These are phyloP conservation scores for Parnassius mnemosyne DNA, from an alignment of 2,888 invertebrate genomes.

Conservation along the genomic window DNA sequence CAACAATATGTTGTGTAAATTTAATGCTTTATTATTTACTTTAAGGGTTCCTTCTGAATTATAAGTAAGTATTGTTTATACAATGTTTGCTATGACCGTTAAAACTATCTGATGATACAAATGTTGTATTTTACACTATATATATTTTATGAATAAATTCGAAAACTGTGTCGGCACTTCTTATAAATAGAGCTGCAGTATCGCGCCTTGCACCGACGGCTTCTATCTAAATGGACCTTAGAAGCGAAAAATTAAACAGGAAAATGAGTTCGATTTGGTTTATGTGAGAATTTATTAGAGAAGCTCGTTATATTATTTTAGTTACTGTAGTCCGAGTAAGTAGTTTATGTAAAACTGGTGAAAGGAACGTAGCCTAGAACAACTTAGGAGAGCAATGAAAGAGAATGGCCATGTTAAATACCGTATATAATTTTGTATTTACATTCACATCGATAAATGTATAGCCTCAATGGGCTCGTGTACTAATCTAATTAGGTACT, in stretches of 20 bases:
- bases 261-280: conserved; percentile 5
- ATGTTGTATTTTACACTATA: conserved; percentile 13
- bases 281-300: conserved; percentile 12
- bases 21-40: conserved; percentile 6
- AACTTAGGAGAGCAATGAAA: conserved; percentile 65
- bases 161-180: conserved; percentile 17
- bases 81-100: conserved; percentile 18
- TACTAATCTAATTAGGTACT: conserved; percentile 80
- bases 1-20: conserved; percentile 17
- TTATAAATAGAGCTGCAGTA: conserved; percentile 10
- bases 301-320: conserved; percentile 15
- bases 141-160: conserved; percentile 18
- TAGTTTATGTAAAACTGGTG: conserved; percentile 18
- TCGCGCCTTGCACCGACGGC: background rate
- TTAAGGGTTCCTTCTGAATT: conserved; percentile 13
- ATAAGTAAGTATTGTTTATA: conserved; percentile 18
- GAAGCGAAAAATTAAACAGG: conserved; percentile 1
- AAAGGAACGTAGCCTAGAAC: conserved; percentile 22
- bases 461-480: conserved; percentile 74
- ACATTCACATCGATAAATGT: conserved; percentile 58
- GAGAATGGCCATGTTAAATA: conserved; percentile 59
- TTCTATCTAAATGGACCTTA: background rate
- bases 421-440: conserved; percentile 54
- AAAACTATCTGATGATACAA: conserved; percentile 14
- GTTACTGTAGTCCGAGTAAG: conserved; percentile 15